Conservation (phyloP, 2,888 invertebrate species). For the Catocala sponsa region DNA sequence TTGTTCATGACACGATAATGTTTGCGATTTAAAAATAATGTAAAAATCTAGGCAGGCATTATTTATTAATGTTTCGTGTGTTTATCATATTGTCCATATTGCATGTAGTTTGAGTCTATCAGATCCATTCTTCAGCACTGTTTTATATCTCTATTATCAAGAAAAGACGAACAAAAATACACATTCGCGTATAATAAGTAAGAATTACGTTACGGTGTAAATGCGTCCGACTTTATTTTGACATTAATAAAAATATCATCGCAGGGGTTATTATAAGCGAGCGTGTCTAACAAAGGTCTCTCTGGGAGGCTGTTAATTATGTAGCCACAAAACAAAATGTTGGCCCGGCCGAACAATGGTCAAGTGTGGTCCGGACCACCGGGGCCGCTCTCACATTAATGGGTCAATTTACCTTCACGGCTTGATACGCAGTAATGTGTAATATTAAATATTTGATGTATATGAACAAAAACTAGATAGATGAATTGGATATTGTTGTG, state of each 20-base stretch:
- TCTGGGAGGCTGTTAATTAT: constrained; percentile 87
- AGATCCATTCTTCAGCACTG: no score
- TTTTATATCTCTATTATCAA: no score
- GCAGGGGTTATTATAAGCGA: constrained; percentile 84
- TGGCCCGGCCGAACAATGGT: constrained; percentile 78
- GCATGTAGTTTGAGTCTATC: no score
- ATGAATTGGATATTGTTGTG: constrained; percentile 35
- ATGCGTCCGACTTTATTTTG: constrained; percentile 78
- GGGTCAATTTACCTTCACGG: constrained; percentile 66
- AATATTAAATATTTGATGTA: constrained; percentile 61
- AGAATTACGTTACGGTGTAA: constrained; percentile 68
- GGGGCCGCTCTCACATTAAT: constrained; percentile 61
- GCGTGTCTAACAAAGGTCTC: constrained; percentile 87
- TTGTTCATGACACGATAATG: no score
- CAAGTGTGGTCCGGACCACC: constrained; percentile 83
- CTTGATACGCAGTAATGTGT: constrained; percentile 63
- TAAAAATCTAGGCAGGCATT: no score
- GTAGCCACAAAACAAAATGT: constrained; percentile 84
- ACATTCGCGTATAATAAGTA: not conserved
- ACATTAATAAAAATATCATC: constrained; percentile 88
- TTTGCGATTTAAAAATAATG: no score
- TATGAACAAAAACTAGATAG: constrained; percentile 50
- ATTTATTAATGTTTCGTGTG: no score
- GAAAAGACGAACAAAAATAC: no score
- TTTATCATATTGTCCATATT: no score